These are phyloP conservation scores for Drosophila quadrilineata DNA, from an alignment of 1,140 invertebrate species.

Conservation along the genomic window DNA sequence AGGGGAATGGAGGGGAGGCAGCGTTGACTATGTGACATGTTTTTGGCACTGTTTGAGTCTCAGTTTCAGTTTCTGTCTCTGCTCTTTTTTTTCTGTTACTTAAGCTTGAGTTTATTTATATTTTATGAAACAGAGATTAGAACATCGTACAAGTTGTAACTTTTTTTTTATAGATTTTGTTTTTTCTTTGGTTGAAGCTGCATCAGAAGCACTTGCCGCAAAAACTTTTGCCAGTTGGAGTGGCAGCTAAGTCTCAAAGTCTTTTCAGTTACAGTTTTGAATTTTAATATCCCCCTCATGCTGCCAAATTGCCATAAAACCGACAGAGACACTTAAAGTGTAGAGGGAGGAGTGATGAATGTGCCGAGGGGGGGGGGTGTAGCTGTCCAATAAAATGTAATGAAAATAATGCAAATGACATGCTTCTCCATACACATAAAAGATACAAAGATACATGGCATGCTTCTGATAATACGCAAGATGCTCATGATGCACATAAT, in stretches of 20 bases:
- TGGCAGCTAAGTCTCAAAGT: conserved; percentile 31
- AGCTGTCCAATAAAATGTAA: conserved; percentile 49
- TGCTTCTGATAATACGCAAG: no score
- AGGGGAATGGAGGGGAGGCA: background rate
- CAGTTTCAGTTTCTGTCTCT: no score
- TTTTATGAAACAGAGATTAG: conserved; percentile 63
- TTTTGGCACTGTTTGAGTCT: conserved; percentile 78
- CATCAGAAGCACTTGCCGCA: conserved; percentile 49
- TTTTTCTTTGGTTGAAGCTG: conserved; percentile 46
- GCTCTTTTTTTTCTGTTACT: conserved; percentile 28
- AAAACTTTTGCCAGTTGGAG: conserved; percentile 30
- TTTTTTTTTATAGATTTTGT: no score
- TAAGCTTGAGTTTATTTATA: conserved; percentile 26
- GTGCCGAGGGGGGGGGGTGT: no score
- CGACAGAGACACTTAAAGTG: background rate
- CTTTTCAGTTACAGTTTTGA: conserved; percentile 30
- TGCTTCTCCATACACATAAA: conserved; percentile 39
- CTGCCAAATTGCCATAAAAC: no score
- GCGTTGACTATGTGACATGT: conserved; percentile 64
- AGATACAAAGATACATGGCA: conserved; percentile 26
- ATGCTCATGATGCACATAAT: conserved; percentile 25
- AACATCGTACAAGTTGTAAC: conserved; percentile 73
- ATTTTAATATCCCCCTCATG: conserved; percentile 28
- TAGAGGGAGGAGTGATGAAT: background rate
- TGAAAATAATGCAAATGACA: conserved; percentile 74